A percentile compares a stretch with the other conserved stretches of the same genome.
Conservation (phyloP, 2,113 vertebrate genomes). For the Rhea pennata region DNA sequence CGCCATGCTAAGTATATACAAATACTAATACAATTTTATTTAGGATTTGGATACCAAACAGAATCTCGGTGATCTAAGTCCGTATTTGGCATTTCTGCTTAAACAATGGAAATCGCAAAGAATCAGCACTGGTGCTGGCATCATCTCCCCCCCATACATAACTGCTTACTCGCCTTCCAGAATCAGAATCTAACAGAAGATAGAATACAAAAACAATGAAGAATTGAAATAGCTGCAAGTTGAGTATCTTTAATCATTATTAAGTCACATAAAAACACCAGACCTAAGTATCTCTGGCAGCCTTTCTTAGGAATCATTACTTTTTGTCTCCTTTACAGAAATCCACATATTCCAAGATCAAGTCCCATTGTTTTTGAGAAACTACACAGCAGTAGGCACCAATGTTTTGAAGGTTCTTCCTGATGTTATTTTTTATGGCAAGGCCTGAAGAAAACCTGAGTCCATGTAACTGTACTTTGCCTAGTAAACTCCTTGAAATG, state of each 20-base stretch:
- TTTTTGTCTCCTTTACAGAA: background rate
- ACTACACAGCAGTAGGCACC: background rate
- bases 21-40: background rate
- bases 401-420: background rate
- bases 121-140: background rate
- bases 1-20: background rate
- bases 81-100: background rate
- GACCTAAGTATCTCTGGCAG: background rate
- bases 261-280: background rate
- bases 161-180: background rate
- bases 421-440: background rate
- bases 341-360: background rate
- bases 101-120: background rate
- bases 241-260: background rate
- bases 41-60: background rate
- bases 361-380: background rate
- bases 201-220: background rate
- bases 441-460: background rate
- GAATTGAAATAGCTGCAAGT: background rate
- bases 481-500: background rate
- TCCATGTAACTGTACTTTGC: background rate
- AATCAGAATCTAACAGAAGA: background rate
- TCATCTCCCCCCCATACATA: background rate
- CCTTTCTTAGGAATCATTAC: background rate
- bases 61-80: background rate